Percentiles rank a stretch among this genome's conserved stretches.
Evolutionary conservation across 2,797 vertebrate species (phyloP).

Genomic region (Tokudaia muenninki): DNA sequence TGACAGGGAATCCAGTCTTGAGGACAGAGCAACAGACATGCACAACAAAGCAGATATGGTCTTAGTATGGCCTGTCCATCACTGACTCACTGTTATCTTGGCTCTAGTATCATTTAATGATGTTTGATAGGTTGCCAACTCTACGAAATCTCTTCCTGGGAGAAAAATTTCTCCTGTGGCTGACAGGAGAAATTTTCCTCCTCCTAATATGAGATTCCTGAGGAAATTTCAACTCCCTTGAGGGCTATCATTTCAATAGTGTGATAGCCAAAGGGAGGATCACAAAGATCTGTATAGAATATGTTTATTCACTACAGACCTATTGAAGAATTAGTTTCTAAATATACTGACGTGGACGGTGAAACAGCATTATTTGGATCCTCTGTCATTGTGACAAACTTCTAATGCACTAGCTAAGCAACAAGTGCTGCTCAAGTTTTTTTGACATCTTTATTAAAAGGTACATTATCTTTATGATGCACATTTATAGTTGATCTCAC

Average conservation of each 20-base stretch:
- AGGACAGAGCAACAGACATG: background rate
- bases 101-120: background rate
- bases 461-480: slow-evolving; percentile 18
- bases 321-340: background rate
- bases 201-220: background rate
- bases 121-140: background rate
- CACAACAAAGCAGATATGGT: background rate
- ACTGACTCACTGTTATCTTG: background rate
- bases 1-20: background rate
- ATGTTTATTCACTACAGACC: background rate
- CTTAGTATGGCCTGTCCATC: background rate
- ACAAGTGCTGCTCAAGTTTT: background rate
- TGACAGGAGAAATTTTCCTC: background rate
- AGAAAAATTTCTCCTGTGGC: background rate
- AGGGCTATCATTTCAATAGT: background rate
- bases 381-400: background rate
- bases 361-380: slow-evolving; percentile 34
- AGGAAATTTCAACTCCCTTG: background rate
- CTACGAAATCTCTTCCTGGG: background rate
- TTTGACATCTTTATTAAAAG: background rate
- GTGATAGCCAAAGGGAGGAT: background rate
- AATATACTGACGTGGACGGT: background rate
- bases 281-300: background rate
- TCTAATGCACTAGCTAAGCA: background rate
- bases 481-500: slow-evolving; percentile 16